Conservation (phyloP, 2,797 vertebrate genomes). For the Picus viridis region DNA sequence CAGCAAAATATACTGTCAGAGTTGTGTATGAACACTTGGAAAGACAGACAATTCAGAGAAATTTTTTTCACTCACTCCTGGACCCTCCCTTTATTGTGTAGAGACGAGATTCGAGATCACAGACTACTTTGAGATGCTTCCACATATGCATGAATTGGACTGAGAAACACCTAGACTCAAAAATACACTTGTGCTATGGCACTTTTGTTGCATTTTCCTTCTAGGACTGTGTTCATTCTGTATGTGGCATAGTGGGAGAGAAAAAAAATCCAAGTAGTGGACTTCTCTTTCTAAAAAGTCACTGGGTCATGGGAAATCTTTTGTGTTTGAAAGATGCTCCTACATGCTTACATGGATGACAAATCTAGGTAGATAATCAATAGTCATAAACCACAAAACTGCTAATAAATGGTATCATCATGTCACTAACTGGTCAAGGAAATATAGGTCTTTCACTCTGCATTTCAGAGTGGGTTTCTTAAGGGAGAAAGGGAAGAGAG, state of each 20-base stretch:
- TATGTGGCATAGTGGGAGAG: background rate
- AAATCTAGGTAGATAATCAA: background rate
- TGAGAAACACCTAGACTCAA: background rate
- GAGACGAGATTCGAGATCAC: background rate
- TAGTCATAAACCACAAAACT: background rate
- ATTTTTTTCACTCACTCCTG: background rate
- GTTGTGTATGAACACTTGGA: background rate
- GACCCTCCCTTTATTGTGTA: background rate
- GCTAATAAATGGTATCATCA: background rate
- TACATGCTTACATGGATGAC: background rate
- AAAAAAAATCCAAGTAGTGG: background rate
- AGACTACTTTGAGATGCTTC: background rate
- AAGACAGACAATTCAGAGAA: background rate
- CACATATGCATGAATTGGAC: background rate
- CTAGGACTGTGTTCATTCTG: background rate
- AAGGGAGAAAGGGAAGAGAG: background rate
- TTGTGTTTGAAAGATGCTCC: background rate
- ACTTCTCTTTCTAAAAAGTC: background rate
- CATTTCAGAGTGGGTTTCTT: constrained; percentile 1
- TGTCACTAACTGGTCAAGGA: background rate
- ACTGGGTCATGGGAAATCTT: background rate
- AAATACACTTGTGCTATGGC: background rate
- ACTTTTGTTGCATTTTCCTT: background rate
- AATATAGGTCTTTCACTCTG: background rate
- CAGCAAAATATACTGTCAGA: background rate